Conservation (phyloP, 37 sponge, comb jelly and placozoan genomes). For the Oscarella lobularis region DNA sequence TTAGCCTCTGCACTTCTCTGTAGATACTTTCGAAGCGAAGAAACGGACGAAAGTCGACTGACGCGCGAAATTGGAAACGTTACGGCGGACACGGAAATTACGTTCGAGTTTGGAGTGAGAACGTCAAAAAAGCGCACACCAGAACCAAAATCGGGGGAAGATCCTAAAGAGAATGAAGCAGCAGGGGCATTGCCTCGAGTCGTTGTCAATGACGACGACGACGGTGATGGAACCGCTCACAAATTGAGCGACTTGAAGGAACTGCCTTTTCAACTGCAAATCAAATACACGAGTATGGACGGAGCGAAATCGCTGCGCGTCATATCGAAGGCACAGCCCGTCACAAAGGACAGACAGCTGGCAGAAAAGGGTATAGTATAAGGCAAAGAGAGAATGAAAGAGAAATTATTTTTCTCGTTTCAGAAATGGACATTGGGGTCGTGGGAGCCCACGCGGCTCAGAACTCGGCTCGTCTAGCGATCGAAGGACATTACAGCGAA, state of each 20-base stretch:
- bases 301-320: constrained; percentile 55
- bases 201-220: not conserved
- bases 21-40: constrained; percentile 66
- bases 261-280: constrained; percentile 80
- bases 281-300: constrained; percentile 54
- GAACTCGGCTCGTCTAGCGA: constrained; percentile 48
- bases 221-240: not conserved
- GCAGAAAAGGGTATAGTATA: constrained; percentile 53
- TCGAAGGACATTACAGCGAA: constrained; percentile 63
- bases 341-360: constrained; percentile 51
- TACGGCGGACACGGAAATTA: constrained; percentile 65
- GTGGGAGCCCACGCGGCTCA: constrained; percentile 56
- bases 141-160: not conserved
- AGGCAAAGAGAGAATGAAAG: not conserved
- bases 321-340: constrained; percentile 57
- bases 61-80: constrained; percentile 61
- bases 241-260: not conserved
- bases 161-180: not conserved
- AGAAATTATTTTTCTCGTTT: not conserved
- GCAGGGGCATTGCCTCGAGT: not conserved
- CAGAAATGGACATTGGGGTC: constrained; percentile 45
- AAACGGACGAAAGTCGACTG: constrained; percentile 31
- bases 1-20: too few relatives aligned
- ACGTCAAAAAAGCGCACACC: not conserved
- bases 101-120: constrained; percentile 73